These are phyloP conservation scores for Acanthiza pusilla DNA, from an alignment of 2,797 vertebrate species.

Conservation along the genomic window DNA sequence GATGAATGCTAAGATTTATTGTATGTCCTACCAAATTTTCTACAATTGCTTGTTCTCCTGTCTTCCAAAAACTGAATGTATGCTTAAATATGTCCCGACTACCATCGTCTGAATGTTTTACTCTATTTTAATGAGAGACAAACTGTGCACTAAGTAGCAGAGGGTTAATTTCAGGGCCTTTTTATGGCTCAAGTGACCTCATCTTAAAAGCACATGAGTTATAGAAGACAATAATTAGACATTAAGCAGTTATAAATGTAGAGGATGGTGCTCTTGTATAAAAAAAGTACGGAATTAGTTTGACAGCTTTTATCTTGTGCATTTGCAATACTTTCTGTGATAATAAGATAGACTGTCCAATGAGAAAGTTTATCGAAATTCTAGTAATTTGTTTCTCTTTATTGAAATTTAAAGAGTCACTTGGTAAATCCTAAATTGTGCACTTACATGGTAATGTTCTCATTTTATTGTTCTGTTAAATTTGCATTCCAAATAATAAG, in stretches of 20 bases:
- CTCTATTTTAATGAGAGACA: neutral
- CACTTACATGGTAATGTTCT: neutral
- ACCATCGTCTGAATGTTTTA: neutral
- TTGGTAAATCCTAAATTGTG: neutral
- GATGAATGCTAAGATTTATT: neutral
- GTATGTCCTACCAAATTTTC: neutral
- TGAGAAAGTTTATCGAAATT: neutral
- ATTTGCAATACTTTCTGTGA: neutral
- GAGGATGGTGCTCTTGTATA: neutral
- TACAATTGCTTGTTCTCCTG: neutral
- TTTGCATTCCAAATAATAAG: neutral
- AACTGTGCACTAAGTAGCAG: neutral
- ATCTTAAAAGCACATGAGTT: neutral
- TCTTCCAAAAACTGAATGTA: neutral
- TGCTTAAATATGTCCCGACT: neutral
- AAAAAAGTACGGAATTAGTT: neutral
- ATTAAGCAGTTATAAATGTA: neutral
- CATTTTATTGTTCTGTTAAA: neutral
- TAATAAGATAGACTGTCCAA: neutral
- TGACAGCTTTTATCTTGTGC: neutral
- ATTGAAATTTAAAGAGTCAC: neutral
- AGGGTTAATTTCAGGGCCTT: neutral
- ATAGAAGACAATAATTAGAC: neutral
- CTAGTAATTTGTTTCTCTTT: neutral
- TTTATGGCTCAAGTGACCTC: conserved; percentile 3